Evolutionary conservation across 2,113 vertebrate species (phyloP), one percentile per base, ranked within the genome.

Genomic region (Craseonycteris thonglongyai): DNA sequence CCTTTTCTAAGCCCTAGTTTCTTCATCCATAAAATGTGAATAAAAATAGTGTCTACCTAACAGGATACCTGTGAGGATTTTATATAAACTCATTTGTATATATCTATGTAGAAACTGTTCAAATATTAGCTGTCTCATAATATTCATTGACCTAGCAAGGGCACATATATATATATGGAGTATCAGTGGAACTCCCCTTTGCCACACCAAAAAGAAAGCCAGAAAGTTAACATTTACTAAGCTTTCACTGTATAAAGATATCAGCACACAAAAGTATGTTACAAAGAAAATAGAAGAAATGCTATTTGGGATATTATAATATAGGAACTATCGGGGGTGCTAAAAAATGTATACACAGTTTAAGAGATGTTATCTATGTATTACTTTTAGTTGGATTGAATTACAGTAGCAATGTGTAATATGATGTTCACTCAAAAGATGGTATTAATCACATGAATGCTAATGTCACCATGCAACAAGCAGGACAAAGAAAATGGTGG

Each of bases 1-100:
- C 22, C 16, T 85, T 84, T 33, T 74, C 59, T 56, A 69, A 45
- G 15, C 42, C 33, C 18, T 5, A 42, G 26, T 58, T 85, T 88
- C 59, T 89, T 94, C 33, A 91, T n/a, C 42, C 88, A 78, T 40
- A 91, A 84, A 75, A 79, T 51, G 30, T 26, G n/a, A 84, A 68
- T 84, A 61, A 91, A 96, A 95, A 66, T 45, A 74, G 26, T 75
- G 33, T 88, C 49, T 68, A 71, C 30, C 75, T 68, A 59, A 76
- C 14, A 72, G n/a, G 51, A 75, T 22, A 92, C 11, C 35, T 56
- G 45, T 33, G 72, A 65, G 16, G 58, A 76, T 11, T 65, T 65
- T 54, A 76, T 30, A 76, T 40, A 40, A 30, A 74, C 10, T 28
- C 56, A 87, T 24, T 72, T 59, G 14, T 49, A 15, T 76, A 10